Evolutionary conservation across 2,797 vertebrate species (phyloP).

Genomic region (Antrozous pallidus): DNA sequence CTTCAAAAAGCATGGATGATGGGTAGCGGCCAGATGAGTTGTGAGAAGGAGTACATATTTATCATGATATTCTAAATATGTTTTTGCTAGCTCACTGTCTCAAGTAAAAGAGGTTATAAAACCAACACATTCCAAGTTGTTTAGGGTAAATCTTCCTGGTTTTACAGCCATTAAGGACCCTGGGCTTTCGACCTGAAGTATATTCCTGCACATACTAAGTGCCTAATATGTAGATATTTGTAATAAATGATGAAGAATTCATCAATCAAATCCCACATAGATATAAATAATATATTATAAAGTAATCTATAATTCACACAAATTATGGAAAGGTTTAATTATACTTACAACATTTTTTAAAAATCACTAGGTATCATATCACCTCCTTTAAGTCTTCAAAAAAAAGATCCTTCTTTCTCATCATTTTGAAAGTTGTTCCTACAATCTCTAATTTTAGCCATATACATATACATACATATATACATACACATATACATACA

Average conservation of each 20-base stretch:
- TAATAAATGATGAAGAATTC: not conserved
- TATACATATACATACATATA: not conserved
- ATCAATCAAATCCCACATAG: not conserved
- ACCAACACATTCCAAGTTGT: not conserved
- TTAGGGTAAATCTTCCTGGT: not conserved
- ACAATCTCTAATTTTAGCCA: not conserved
- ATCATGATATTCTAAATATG: not conserved
- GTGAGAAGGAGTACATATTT: not conserved
- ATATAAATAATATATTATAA: not conserved
- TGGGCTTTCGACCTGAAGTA: not conserved
- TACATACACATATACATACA: no score
- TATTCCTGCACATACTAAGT: not conserved
- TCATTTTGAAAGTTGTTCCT: not conserved
- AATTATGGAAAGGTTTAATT: not conserved
- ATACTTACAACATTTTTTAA: not conserved
- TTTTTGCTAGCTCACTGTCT: not conserved
- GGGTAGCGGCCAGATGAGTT: rapidly evolving
- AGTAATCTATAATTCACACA: not conserved
- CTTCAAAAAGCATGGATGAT: not conserved
- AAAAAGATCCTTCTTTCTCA: not conserved
- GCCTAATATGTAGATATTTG: not conserved
- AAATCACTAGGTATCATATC: not conserved
- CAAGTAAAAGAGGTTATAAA: not conserved
- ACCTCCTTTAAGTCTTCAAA: not conserved
- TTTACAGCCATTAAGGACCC: not conserved